Conservation (phyloP, 2,888 invertebrate species). For the Linyphia triangularis region DNA sequence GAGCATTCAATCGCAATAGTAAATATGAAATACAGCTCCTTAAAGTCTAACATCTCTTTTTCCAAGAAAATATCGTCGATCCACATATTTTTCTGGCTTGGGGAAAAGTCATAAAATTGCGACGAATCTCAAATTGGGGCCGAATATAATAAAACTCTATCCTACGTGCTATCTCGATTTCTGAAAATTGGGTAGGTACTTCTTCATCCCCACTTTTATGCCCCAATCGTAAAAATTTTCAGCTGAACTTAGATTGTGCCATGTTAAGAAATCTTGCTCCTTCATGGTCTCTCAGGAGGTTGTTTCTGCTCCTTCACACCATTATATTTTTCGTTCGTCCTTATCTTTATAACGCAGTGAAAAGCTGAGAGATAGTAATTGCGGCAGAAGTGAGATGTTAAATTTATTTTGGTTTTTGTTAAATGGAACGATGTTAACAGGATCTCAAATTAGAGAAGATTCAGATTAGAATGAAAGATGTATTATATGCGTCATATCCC, state of each 20-base stretch:
- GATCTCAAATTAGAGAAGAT: too few relatives aligned
- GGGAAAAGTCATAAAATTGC: neutral
- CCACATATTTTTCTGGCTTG: neutral
- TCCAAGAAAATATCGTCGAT: neutral
- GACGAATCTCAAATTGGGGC: neutral
- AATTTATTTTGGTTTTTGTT: too few relatives aligned
- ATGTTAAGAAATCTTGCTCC: neutral
- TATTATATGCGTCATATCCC: too few relatives aligned
- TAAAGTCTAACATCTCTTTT: neutral
- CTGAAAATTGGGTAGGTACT: neutral
- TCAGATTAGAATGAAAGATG: too few relatives aligned
- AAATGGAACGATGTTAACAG: too few relatives aligned
- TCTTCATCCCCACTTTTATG: neutral
- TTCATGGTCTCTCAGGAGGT: neutral
- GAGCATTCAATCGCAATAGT: too few relatives aligned
- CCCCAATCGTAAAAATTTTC: neutral
- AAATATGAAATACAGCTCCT: neutral
- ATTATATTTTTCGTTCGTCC: too few relatives aligned
- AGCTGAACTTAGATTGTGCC: neutral
- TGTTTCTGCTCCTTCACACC: neutral
- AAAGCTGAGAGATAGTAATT: too few relatives aligned
- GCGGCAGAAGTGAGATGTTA: too few relatives aligned
- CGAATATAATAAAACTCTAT: neutral
- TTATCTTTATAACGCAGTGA: too few relatives aligned
- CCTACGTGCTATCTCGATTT: neutral